These are phyloP conservation scores for Plectropomus leopardus DNA, from an alignment of 2,113 vertebrate species.

Conservation along the genomic window DNA sequence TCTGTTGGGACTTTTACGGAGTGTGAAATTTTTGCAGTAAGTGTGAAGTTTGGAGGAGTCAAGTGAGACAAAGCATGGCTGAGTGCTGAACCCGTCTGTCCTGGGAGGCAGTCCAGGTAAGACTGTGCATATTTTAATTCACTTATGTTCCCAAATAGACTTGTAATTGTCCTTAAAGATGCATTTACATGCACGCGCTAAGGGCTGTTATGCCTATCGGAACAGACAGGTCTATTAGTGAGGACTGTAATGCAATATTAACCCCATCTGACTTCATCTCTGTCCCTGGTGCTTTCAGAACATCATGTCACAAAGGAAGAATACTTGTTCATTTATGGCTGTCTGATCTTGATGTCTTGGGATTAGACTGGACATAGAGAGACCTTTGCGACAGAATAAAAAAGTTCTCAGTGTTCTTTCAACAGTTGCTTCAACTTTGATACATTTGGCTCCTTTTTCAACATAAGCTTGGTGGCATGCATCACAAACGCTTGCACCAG, in stretches of 20 bases:
- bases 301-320: not conserved
- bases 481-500: not conserved
- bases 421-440: constrained; percentile 16
- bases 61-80: constrained; percentile 58
- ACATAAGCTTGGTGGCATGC: not conserved
- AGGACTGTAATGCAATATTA: constrained; percentile 1
- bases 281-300: not conserved
- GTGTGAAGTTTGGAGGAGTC: constrained; percentile 70
- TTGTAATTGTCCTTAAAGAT: not conserved
- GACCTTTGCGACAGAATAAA: constrained; percentile 4
- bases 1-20: constrained; percentile 58
- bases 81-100: constrained; percentile 60
- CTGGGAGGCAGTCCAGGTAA: constrained; percentile 76
- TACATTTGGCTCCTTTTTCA: not conserved
- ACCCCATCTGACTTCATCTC: constrained; percentile 13
- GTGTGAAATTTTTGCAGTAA: constrained; percentile 61
- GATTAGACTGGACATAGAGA: not conserved
- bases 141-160: not conserved
- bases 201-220: not conserved
- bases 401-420: not conserved
- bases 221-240: constrained; percentile 18
- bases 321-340: not conserved
- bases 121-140: not conserved
- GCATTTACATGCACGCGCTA: not conserved
- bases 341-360: constrained; percentile 3